Conservation (phyloP, 2,113 vertebrate species). For the Gasterosteus aculeatus region DNA sequence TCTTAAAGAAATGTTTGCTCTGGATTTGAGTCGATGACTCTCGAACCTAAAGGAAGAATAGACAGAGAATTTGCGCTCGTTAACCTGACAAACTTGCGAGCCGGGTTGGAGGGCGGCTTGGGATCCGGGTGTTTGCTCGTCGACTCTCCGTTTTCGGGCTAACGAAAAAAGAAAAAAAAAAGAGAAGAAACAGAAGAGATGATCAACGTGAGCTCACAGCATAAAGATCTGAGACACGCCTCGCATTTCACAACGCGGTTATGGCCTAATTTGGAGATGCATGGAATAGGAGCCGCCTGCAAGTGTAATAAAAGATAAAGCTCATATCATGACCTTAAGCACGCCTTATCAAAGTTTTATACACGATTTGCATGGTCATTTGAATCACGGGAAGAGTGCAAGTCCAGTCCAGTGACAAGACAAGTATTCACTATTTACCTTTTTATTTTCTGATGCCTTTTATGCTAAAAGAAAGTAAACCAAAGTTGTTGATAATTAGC, state of each 20-base stretch:
- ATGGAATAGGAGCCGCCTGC: background rate
- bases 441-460: background rate
- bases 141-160: constrained; percentile 61
- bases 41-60: background rate
- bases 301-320: constrained; percentile 58
- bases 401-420: background rate
- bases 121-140: constrained; percentile 35
- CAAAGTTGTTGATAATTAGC: background rate
- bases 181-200: constrained; percentile 35
- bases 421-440: background rate
- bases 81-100: constrained; percentile 82
- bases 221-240: constrained; percentile 48
- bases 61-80: background rate
- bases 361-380: constrained; percentile 57
- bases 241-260: constrained; percentile 50
- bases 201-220: constrained; percentile 15
- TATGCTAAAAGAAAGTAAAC: background rate
- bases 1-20: constrained; percentile 22
- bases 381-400: constrained; percentile 8
- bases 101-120: constrained; percentile 26
- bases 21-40: background rate
- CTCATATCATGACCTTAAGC: constrained; percentile 37
- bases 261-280: constrained; percentile 40
- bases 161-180: constrained; percentile 41
- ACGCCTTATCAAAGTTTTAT: constrained; percentile 51